These are phyloP conservation scores for Phainopepla nitens DNA, from an alignment of 2,113 vertebrate genomes.

Conservation along the genomic window DNA sequence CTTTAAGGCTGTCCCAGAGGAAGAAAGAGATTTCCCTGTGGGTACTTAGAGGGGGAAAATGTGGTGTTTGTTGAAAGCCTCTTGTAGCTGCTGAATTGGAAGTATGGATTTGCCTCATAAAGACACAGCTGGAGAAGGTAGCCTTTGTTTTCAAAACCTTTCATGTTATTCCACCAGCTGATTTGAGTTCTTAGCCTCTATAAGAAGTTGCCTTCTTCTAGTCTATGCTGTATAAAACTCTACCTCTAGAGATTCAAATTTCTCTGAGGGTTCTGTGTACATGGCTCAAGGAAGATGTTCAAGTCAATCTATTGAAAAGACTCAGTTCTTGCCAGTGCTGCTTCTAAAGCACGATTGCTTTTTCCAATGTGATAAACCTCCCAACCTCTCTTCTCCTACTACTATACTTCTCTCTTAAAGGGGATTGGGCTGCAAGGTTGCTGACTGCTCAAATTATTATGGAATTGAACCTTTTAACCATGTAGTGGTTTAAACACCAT, in stretches of 20 bases:
- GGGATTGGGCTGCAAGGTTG: background rate
- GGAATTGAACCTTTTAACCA: fast-evolving
- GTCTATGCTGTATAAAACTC: background rate
- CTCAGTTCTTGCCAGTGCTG: background rate
- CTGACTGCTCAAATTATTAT: background rate
- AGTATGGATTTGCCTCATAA: background rate
- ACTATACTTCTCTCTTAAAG: background rate
- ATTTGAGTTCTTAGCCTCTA: background rate
- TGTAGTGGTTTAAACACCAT: background rate
- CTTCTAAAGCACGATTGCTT: background rate
- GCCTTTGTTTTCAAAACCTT: background rate
- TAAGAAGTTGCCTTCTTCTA: background rate
- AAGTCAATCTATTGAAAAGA: background rate
- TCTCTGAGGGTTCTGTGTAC: background rate
- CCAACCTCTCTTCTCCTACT: background rate
- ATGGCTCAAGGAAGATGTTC: background rate
- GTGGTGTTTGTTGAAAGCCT: background rate
- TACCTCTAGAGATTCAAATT: background rate
- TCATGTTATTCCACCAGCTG: background rate
- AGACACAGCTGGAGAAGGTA: background rate
- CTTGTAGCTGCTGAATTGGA: background rate
- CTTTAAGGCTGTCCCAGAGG: background rate
- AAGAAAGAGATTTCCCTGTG: background rate
- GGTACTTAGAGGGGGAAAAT: background rate
- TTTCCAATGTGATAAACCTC: background rate